Percentiles rank a stretch among this genome's conserved stretches.
These are phyloP conservation scores for Marmota flaviventris DNA, from an alignment of 2,113 vertebrate species.

Conservation along the genomic window DNA sequence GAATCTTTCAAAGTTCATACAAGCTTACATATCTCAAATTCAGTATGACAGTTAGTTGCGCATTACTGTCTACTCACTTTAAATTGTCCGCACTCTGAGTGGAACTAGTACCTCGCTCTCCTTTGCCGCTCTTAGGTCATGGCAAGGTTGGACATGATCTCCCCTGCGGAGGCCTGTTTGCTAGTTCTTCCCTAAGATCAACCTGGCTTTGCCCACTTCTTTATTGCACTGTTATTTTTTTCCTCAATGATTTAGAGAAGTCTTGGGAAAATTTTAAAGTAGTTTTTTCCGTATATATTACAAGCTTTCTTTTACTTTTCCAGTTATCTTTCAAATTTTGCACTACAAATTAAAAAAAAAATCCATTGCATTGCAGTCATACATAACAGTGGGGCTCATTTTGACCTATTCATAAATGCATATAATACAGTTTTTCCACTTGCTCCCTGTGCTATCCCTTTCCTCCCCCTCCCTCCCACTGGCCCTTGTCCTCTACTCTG, in stretches of 20 bases:
- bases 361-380: too few species aligned
- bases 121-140: background rate
- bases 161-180: background rate
- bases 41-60: background rate
- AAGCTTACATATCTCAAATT: background rate
- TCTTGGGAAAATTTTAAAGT: background rate
- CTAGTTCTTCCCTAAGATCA: background rate
- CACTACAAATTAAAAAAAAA: background rate
- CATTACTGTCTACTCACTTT: background rate
- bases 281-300: background rate
- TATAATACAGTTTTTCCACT: too few species aligned
- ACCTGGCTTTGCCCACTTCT: background rate
- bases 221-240: background rate
- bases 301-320: background rate
- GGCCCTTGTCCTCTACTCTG: too few species aligned
- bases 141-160: background rate
- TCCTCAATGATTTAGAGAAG: background rate
- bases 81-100: background rate
- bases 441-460: too few species aligned
- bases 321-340: slow-evolving; percentile 10
- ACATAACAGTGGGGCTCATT: too few species aligned
- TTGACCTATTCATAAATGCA: too few species aligned
- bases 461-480: too few species aligned
- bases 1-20: background rate
- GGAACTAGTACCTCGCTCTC: background rate